Base-by-base conservation (phyloP, 2,113 vertebrate genomes). In the Mobula birostris region DNA sequence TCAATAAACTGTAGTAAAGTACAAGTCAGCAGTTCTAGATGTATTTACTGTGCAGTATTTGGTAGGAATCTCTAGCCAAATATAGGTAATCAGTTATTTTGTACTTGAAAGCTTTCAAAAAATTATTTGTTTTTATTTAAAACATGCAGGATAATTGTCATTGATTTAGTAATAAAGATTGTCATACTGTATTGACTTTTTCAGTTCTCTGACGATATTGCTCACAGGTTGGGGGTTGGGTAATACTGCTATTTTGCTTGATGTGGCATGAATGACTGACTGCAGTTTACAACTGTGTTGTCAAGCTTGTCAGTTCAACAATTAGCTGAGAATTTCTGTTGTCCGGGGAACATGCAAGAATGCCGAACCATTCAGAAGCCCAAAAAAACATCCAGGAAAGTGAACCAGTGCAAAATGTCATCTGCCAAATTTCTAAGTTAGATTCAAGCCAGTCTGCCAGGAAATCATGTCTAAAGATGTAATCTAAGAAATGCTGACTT, bases 311-410 rank as follows among this genome's bases (percentile, higher is more conserved):
- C 91, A 74, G 68, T 74, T 56, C 40, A 93, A 93, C 91, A 93
- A 74, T 76, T 21, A 93, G 70, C 21, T 93, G 88, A 91, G 91
- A 70, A 88, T 74, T 93, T 70, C 21, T 74, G 91, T 93, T 93
- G 40, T 70, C 91, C 70, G 74, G 91, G 91, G 91, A 93, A 70
- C 70, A 56, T 93, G 91, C 70, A 93, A 93, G 36, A 93, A 93
- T 74, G 70, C 68, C 91, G 74, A 93, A 92, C 90, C 36, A 92
- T 92, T 92, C 40, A 32, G 15, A 92, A 92, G 40, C 66, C 68
- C 17, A 74, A 93, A 85, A 83, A 76, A 93, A 74, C 40, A 36
- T n/a, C 27, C 9, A 74, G 24, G 7, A 15, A 93, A 76, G 91
- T 70, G 74, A 21, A 56, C 15, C 32, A 93, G 19, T 93, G 56